Percentiles rank a stretch among this genome's conserved stretches.
Evolutionary conservation across 2,113 vertebrate species (phyloP).

Genomic region (Lophura nycthemera): DNA sequence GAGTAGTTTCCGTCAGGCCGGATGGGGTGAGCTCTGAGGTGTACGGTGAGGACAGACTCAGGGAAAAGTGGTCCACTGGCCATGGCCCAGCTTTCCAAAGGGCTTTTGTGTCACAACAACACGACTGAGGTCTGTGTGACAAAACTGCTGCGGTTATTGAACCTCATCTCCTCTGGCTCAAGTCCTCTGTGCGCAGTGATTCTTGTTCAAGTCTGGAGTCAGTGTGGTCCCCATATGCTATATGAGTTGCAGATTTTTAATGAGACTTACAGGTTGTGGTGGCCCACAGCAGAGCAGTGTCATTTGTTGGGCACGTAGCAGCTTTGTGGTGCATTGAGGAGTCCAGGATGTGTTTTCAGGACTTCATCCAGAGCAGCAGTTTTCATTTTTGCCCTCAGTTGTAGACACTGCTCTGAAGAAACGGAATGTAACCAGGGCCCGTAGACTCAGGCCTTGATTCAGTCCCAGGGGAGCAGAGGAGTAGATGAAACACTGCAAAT

Average conservation of each 20-base stretch:
- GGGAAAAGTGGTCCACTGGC: neutral
- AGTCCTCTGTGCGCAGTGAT: neutral
- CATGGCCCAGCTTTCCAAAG: neutral
- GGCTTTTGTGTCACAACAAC: neutral
- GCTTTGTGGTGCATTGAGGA: neutral
- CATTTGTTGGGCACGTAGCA: neutral
- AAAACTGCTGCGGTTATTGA: accelerated
- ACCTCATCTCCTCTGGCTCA: neutral
- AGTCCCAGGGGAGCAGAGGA: neutral
- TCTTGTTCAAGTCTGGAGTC: neutral
- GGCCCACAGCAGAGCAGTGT: neutral
- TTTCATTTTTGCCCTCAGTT: neutral
- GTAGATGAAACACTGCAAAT: neutral
- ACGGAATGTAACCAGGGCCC: neutral
- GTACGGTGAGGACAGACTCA: neutral
- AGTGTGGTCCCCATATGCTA: neutral
- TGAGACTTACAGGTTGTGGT: neutral
- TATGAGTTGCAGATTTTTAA: neutral
- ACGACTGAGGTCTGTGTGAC: neutral
- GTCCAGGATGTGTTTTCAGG: neutral
- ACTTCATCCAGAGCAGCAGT: neutral
- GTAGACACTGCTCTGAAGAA: neutral
- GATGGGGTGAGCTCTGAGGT: neutral
- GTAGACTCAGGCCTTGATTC: neutral
- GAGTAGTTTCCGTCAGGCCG: neutral